phyloP scores from a whole-genome alignment of 2,888 invertebrate species.

The Sphaerophoria taeniata region DNA sequence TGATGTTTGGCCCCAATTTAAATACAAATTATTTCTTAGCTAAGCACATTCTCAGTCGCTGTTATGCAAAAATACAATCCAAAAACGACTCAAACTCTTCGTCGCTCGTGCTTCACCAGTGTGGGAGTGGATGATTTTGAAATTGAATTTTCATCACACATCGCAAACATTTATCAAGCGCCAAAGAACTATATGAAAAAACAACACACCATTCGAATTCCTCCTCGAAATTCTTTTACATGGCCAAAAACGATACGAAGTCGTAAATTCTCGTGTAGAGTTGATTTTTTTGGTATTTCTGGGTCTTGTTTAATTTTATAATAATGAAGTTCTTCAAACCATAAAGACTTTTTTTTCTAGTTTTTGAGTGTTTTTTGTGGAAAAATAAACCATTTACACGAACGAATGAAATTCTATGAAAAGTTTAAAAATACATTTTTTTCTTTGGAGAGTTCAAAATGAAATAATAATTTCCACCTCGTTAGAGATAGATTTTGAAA shows the following conservation, averaged over 20 bases:
- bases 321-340: conserved; percentile 11
- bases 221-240: not conserved
- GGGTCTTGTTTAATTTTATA: not conserved
- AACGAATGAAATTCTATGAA: conserved; percentile 1
- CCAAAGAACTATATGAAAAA: not conserved
- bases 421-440: not conserved
- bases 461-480: conserved; percentile 19
- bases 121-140: conserved; percentile 69
- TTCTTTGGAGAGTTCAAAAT: not conserved
- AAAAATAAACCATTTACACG: not conserved
- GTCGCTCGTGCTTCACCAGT: not conserved
- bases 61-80: conserved; percentile 16
- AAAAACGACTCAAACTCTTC: not conserved
- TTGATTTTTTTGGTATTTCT: conserved; percentile 14
- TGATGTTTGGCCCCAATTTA: conserved; percentile 56
- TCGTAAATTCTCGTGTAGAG: conserved; percentile 24
- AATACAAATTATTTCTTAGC: conserved; percentile 22
- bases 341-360: not conserved
- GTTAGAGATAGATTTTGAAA: conserved; percentile 41
- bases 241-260: not conserved
- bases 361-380: not conserved
- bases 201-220: conserved; percentile 4
- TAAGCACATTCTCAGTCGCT: conserved; percentile 47
- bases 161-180: not conserved
- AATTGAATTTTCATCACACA: conserved; percentile 61